These are phyloP conservation scores for Apodemia mormo DNA, from an alignment of 2,888 invertebrate genomes.

Conservation along the genomic window DNA sequence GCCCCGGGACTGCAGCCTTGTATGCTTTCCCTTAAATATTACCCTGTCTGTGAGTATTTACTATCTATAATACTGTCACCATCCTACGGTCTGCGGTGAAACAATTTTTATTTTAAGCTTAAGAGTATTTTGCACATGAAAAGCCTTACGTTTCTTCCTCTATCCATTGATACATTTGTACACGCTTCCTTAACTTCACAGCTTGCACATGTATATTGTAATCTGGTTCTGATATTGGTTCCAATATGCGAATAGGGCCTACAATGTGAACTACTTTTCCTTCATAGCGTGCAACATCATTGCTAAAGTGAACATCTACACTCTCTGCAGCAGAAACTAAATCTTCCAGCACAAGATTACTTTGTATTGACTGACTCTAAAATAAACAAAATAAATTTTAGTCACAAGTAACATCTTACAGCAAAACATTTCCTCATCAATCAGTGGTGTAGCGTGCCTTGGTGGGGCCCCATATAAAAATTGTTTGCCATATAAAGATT, in stretches of 20 bases:
- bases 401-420: neutral
- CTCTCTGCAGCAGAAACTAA: slow-evolving; percentile 79
- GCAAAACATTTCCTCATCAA: no score
- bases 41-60: no score
- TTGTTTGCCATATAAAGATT: no score
- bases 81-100: no score
- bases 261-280: slow-evolving; percentile 89
- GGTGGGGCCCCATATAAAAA: no score
- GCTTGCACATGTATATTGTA: slow-evolving; percentile 93
- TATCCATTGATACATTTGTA: slow-evolving; percentile 97
- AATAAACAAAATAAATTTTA: slow-evolving; percentile 12
- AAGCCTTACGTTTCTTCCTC: slow-evolving; percentile 86
- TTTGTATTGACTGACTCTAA: slow-evolving; percentile 90
- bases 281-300: slow-evolving; percentile 85
- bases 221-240: slow-evolving; percentile 92
- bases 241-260: slow-evolving; percentile 87
- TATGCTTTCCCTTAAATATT: no score
- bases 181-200: slow-evolving; percentile 91
- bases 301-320: slow-evolving; percentile 86
- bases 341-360: slow-evolving; percentile 90
- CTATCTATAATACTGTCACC: no score
- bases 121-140: neutral
- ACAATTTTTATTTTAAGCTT: no score
- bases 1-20: no score
- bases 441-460: no score